Conservation (phyloP, 2,888 invertebrate genomes). For the Eristalinus aeneus region DNA sequence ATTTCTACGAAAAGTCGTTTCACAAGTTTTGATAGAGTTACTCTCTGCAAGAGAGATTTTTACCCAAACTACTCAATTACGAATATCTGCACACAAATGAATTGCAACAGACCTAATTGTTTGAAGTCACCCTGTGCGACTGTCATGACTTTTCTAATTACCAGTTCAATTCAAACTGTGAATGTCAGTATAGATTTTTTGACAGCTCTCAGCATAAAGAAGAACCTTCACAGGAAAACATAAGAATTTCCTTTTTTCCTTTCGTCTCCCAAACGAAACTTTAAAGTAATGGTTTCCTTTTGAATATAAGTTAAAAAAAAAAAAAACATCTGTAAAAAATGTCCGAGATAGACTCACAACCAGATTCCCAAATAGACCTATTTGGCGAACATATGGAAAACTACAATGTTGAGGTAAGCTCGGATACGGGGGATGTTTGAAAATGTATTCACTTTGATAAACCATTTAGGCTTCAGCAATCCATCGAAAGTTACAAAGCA, state of each 20-base stretch:
- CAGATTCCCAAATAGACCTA: constrained; percentile 74
- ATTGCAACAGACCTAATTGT: too few species aligned
- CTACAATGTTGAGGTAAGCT: constrained; percentile 79
- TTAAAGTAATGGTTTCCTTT: constrained; percentile 20
- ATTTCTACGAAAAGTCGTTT: too few species aligned
- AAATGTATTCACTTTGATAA: constrained; percentile 1
- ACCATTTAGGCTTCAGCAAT: constrained; percentile 83
- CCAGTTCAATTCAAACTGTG: constrained; percentile 23
- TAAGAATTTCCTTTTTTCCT: constrained; percentile 11
- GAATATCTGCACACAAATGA: too few species aligned
- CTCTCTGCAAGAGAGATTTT: too few species aligned
- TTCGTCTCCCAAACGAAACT: neutral
- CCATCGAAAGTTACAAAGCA: constrained; percentile 89
- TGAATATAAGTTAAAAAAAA: neutral
- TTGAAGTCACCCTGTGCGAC: neutral
- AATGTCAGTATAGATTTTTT: constrained; percentile 9
- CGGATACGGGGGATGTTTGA: neutral
- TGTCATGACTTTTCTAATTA: neutral
- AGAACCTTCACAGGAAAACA: constrained; percentile 21
- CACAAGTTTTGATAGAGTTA: too few species aligned
- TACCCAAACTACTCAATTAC: too few species aligned
- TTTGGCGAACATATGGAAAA: constrained; percentile 81
- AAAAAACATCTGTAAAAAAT: constrained; percentile 18
- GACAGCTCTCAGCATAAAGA: constrained; percentile 19
- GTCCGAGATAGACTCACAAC: constrained; percentile 57